Evolutionary conservation across 2,888 invertebrate genomes (phyloP).

Genomic region (Microdon myrmicae): DNA sequence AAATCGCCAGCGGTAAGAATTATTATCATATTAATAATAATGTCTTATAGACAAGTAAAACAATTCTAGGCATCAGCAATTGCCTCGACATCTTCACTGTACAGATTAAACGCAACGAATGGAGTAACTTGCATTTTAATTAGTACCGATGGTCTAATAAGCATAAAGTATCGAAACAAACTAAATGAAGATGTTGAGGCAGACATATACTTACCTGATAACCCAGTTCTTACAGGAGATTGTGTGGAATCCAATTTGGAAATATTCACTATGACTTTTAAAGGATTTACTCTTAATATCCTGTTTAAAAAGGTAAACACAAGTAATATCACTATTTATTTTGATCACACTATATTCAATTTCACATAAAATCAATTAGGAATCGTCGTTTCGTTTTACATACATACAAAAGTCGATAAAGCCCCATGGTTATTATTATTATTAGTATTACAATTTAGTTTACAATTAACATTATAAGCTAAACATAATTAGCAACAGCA

Average conservation of each 20-base stretch:
- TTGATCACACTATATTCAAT: no score
- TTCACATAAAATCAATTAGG: no score
- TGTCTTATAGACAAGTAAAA: neutral
- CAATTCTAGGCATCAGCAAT: slow-evolving; percentile 60
- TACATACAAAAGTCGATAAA: no score
- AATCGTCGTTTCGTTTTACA: no score
- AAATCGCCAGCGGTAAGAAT: slow-evolving; percentile 64
- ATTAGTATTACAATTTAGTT: no score
- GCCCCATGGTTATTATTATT: no score
- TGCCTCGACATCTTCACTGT: slow-evolving; percentile 70
- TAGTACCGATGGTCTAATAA: slow-evolving; percentile 76
- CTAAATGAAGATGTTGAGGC: slow-evolving; percentile 74
- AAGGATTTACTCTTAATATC: slow-evolving; percentile 78
- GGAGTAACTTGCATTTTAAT: slow-evolving; percentile 83
- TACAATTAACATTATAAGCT: no score
- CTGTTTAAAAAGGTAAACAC: slow-evolving; percentile 81
- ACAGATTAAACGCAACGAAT: slow-evolving; percentile 75
- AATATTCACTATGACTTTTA: slow-evolving; percentile 78
- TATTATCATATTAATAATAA: neutral
- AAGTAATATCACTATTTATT: neutral
- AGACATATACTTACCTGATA: slow-evolving; percentile 80
- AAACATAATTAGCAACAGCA: no score
- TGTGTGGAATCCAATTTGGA: slow-evolving; percentile 81
- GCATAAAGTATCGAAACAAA: slow-evolving; percentile 77
- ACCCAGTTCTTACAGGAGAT: slow-evolving; percentile 77